Evolutionary conservation across 2,113 vertebrate genomes (phyloP), one percentile per base, ranked within the genome.

Genomic region (Porphyrio hochstetteri): DNA sequence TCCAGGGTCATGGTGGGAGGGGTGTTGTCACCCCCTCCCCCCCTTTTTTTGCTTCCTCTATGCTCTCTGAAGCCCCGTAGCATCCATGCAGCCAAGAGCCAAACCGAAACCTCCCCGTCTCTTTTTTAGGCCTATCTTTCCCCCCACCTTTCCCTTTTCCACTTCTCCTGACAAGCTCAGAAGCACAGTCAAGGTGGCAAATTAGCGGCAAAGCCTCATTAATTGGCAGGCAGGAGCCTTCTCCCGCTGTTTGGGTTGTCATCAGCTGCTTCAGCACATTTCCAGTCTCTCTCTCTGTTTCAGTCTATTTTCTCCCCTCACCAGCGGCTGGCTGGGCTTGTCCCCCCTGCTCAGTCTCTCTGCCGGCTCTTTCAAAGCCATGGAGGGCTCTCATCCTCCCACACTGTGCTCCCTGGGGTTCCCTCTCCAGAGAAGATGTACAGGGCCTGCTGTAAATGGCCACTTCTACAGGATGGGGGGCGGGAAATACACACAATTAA

Each of bases 191-290:
- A 93, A 97, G 97, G 97, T 97, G 95, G 96, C 91, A 98, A 97
- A 98, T 98, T 97, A 97, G 92, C 90, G 17, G 82, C 94, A 92
- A 92, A 95, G 97, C 84, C 88, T 95, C 18, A 5, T 97, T 98
- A 98, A 98, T 96, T 97, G 97, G 93, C 90, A 97, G 96, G 95
- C 96, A 96, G 81, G 96, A 96, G 88, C 92, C 93, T 97, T 94
- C 94, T 95, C 97, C 96, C 77, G 93, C 96, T 96, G 95, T 96
- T 98, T 94, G 82, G 91, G 95, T 87, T 96, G 95, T 97, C 96
- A 91, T 92, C 91, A 96, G 93, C 85, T 91, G 92, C 80, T 95
- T 97, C 83, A 95, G 86, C 92, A 91, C 69, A 93, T 91, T 96
- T 57, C 57, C 84, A 92, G 67, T 61, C 83, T 85, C 91, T 95